Evolutionary conservation across 2,797 vertebrate species (phyloP).

Genomic region (Silurus aristotelis): DNA sequence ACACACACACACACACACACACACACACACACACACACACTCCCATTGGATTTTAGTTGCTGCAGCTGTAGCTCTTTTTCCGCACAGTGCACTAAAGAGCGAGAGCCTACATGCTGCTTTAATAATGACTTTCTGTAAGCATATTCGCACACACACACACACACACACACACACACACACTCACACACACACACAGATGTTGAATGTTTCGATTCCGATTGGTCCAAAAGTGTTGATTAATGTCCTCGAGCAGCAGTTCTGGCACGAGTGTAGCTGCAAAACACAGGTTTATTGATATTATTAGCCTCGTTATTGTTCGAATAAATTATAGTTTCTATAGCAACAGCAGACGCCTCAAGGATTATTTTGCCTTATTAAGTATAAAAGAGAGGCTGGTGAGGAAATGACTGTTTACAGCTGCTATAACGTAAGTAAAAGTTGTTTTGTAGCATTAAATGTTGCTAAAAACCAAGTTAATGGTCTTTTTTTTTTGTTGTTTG

Average conservation of each 20-base stretch:
- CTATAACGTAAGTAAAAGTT: no score
- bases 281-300: not conserved
- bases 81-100: not conserved
- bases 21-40: not conserved
- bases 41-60: not conserved
- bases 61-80: conserved; percentile 14
- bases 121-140: not conserved
- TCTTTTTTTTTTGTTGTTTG: no score
- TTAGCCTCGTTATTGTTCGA: not conserved
- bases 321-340: not conserved
- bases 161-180: not conserved
- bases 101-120: not conserved
- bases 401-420: no score
- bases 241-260: not conserved
- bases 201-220: not conserved
- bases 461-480: no score
- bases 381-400: no score
- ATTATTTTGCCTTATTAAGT: no score
- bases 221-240: not conserved
- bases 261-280: not conserved
- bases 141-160: no score
- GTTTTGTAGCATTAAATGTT: no score
- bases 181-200: not conserved
- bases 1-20: not conserved
- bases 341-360: no score